A percentile compares a stretch with the other conserved stretches of the same genome.
Evolutionary conservation across 2,888 invertebrate genomes (phyloP).

Genomic region (Labia minor): DNA sequence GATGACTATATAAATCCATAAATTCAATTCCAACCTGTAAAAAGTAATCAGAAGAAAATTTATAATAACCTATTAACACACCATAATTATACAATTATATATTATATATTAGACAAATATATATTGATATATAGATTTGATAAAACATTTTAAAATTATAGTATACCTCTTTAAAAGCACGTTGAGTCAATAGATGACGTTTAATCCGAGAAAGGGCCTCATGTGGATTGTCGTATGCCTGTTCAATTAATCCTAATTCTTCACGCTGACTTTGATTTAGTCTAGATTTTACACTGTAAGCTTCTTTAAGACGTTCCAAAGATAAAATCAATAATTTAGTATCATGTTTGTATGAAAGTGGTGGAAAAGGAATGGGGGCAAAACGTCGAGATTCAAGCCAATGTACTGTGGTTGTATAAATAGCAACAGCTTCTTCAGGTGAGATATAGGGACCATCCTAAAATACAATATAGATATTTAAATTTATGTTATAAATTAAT

Average conservation of each 20-base stretch:
- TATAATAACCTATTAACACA: conserved; percentile 8
- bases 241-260: conserved; percentile 96
- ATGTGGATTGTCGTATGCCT: conserved; percentile 99
- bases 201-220: conserved; percentile 98
- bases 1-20: conserved; percentile 98
- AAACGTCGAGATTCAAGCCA: conserved; percentile 98
- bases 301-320: conserved; percentile 90
- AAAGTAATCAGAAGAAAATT: conserved; percentile 22
- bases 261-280: conserved; percentile 98
- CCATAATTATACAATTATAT: not conserved
- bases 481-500: too few relatives aligned
- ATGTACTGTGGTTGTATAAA: conserved; percentile 98
- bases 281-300: conserved; percentile 94
- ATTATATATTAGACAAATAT: not conserved
- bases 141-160: too few relatives aligned
- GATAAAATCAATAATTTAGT: conserved; percentile 96
- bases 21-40: conserved; percentile 91
- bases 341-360: conserved; percentile 98
- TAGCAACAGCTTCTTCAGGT: conserved; percentile 98
- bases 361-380: conserved; percentile 98
- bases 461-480: conserved; percentile 25
- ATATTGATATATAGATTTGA: not conserved
- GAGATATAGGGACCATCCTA: conserved; percentile 98
- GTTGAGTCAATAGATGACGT: conserved; percentile 94
- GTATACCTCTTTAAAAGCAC: conserved; percentile 90